These are phyloP conservation scores for Chaitophorus viminalis DNA, from an alignment of 2,888 invertebrate species.

Conservation along the genomic window DNA sequence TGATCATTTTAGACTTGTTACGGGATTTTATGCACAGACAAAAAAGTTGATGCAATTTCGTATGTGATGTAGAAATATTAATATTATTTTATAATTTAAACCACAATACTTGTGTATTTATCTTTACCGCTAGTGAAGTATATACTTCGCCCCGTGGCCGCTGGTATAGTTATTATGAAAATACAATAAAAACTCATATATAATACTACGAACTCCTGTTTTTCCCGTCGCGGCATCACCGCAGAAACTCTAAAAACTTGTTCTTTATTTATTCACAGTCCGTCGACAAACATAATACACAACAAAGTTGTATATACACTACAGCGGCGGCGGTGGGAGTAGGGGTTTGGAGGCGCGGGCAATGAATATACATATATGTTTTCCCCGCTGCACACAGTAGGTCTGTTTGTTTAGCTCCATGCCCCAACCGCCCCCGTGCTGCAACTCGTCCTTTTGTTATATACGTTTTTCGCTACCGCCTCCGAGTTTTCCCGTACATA, in stretches of 20 bases:
- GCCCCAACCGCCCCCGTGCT: not conserved
- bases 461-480: slow-evolving; percentile 48
- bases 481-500: slow-evolving; percentile 19
- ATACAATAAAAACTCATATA: slow-evolving; percentile 52
- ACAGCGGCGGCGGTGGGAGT: not conserved
- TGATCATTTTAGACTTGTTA: not conserved
- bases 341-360: not conserved
- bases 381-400: not conserved
- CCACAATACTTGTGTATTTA: slow-evolving; percentile 27
- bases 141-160: not conserved
- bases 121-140: slow-evolving; percentile 36
- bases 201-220: slow-evolving; percentile 24
- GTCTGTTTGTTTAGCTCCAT: slow-evolving; percentile 42
- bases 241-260: slow-evolving; percentile 51
- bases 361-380: slow-evolving; percentile 43
- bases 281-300: slow-evolving; percentile 54
- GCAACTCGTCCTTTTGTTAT: slow-evolving; percentile 32
- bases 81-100: slow-evolving; percentile 46
- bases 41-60: not conserved
- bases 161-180: slow-evolving; percentile 11
- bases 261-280: slow-evolving; percentile 59
- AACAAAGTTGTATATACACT: slow-evolving; percentile 29
- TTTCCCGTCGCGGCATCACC: slow-evolving; percentile 19
- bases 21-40: not conserved
- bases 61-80: slow-evolving; percentile 28